Evolutionary conservation across 1,140 invertebrate species (phyloP).

Genomic region (Pemphigus obesinymphae): DNA sequence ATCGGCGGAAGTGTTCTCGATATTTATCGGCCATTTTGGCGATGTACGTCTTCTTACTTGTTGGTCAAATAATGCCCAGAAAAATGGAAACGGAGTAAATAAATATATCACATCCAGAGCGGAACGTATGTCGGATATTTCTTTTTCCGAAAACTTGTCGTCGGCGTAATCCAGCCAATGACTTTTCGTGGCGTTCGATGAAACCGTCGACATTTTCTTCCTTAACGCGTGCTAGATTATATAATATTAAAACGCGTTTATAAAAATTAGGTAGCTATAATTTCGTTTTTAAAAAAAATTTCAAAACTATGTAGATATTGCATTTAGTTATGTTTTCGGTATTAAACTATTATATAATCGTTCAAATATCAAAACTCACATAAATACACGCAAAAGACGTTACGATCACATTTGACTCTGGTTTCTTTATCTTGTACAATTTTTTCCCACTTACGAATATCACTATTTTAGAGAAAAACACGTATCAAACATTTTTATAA

Average conservation of each 20-base stretch:
- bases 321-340: too few relatives aligned
- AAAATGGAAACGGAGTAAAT: slow-evolving; percentile 64
- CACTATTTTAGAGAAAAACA: slow-evolving; percentile 53
- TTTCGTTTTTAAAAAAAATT: too few relatives aligned
- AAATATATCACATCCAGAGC: slow-evolving; percentile 57
- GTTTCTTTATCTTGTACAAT: slow-evolving; percentile 71
- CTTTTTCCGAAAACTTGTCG: slow-evolving; percentile 55
- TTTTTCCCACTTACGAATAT: slow-evolving; percentile 74
- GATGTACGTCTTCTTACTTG: slow-evolving; percentile 55
- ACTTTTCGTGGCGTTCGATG: slow-evolving; percentile 51
- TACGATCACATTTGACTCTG: slow-evolving; percentile 77
- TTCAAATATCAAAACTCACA: slow-evolving; percentile 59
- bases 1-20: too few relatives aligned
- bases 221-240: slow-evolving; percentile 50
- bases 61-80: slow-evolving; percentile 65
- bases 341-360: too few relatives aligned
- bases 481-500: neutral
- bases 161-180: slow-evolving; percentile 78
- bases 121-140: slow-evolving; percentile 59
- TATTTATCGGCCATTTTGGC: too few relatives aligned
- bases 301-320: too few relatives aligned
- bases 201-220: slow-evolving; percentile 50
- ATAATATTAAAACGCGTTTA: neutral
- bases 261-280: too few relatives aligned
- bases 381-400: slow-evolving; percentile 69